Percentiles rank a stretch among this genome's conserved stretches.
Conservation (phyloP, 1,140 invertebrate genomes). For the Apis mellifera region Amel_HAv3.1 CM009937.2:4064501-4065000, state of each 20-base stretch:
- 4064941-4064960: too few species aligned
- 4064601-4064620: conserved; percentile 9
- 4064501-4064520: background rate
- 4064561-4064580: background rate
- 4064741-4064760: background rate
- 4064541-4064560: background rate
- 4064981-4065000: too few species aligned
- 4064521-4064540: background rate
- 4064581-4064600: conserved; percentile 42
- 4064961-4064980: too few species aligned
- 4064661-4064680: conserved; percentile 11
- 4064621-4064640: conserved; percentile 44
- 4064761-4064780: background rate
- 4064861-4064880: too few species aligned
- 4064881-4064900: background rate
- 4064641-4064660: conserved; percentile 19
- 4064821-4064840: background rate
- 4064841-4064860: accelerated
- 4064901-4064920: too few species aligned
- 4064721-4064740: background rate
- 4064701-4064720: background rate
- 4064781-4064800: background rate
- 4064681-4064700: conserved; percentile 46
- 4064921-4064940: background rate
- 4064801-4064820: background rate